These are phyloP conservation scores for Trichonephila inaurata DNA, from an alignment of 1,140 invertebrate genomes.

Conservation along the genomic window DNA sequence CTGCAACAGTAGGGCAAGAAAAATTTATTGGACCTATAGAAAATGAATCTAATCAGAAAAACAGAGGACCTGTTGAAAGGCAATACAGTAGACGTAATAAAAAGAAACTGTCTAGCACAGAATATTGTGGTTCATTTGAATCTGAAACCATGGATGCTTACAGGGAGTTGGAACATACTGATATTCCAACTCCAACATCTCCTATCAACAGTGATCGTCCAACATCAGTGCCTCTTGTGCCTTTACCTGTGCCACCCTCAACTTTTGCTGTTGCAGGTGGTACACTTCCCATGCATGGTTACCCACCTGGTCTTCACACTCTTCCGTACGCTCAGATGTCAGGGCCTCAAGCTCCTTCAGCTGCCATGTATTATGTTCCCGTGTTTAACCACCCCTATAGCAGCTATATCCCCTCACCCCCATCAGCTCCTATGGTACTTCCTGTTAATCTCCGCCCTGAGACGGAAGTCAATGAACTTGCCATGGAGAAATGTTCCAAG, in stretches of 20 bases:
- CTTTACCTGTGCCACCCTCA: slow-evolving; percentile 71
- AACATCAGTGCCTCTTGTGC: slow-evolving; percentile 72
- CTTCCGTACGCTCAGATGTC: slow-evolving; percentile 69
- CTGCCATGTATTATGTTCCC: slow-evolving; percentile 75
- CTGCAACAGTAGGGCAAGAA: slow-evolving; percentile 61
- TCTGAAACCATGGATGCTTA: slow-evolving; percentile 31
- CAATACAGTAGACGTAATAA: slow-evolving; percentile 51
- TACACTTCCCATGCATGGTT: slow-evolving; percentile 67
- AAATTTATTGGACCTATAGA: slow-evolving; percentile 58
- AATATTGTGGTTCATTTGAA: slow-evolving; percentile 41
- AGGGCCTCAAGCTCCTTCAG: slow-evolving; percentile 64
- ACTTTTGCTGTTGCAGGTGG: slow-evolving; percentile 62
- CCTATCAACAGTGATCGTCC: slow-evolving; percentile 56
- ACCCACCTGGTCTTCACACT: slow-evolving; percentile 67
- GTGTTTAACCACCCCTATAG: slow-evolving; percentile 74
- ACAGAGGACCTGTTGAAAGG: slow-evolving; percentile 35
- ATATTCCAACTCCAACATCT: slow-evolving; percentile 8
- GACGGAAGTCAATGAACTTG: slow-evolving; percentile 16
- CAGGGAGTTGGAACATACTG: neutral
- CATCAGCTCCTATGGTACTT: slow-evolving; percentile 69
- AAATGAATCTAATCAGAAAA: slow-evolving; percentile 53
- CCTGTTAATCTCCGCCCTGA: slow-evolving; percentile 57
- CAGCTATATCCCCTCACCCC: slow-evolving; percentile 61
- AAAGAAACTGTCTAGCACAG: slow-evolving; percentile 51
- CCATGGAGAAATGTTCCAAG: neutral